These are phyloP conservation scores for Brachionus manjavacas DNA, from an alignment of 1,140 invertebrate species.

Conservation along the genomic window DNA sequence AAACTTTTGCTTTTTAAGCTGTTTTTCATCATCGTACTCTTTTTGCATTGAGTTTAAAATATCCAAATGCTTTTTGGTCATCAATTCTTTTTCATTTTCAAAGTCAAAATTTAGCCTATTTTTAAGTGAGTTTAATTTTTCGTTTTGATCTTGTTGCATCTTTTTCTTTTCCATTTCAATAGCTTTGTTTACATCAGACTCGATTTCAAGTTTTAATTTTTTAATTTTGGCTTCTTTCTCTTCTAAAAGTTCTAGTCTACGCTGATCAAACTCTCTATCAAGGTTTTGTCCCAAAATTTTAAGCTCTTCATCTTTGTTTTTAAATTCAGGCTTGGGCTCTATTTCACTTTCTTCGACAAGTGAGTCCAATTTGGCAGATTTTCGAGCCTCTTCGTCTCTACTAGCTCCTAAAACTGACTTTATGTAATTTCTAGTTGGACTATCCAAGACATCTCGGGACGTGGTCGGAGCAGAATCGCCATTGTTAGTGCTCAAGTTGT, in stretches of 20 bases:
- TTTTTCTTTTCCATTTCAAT: not conserved
- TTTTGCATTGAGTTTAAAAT: conserved; percentile 14
- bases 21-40: conserved; percentile 34
- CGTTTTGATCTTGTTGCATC: not conserved
- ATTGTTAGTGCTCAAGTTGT: not conserved
- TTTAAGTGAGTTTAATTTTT: not conserved
- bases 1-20: conserved; percentile 27
- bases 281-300: not conserved
- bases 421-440: conserved; percentile 28
- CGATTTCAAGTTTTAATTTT: conserved; percentile 26
- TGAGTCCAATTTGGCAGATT: not conserved
- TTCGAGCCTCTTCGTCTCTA: not conserved
- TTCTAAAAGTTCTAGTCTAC: conserved; percentile 19
- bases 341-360: not conserved
- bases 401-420: not conserved
- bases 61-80: conserved; percentile 22
- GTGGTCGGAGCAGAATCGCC: conserved; percentile 12
- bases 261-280: conserved; percentile 12
- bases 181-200: not conserved
- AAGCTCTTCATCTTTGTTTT: not conserved
- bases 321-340: not conserved
- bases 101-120: not conserved
- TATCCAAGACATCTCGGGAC: conserved; percentile 22
- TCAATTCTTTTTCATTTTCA: not conserved
- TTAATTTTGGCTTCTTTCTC: conserved; percentile 9